Percentiles rank a stretch among this genome's conserved stretches.
These are phyloP conservation scores for Bufotes viridis DNA, from an alignment of 2,797 vertebrate genomes.

Conservation along the genomic window DNA sequence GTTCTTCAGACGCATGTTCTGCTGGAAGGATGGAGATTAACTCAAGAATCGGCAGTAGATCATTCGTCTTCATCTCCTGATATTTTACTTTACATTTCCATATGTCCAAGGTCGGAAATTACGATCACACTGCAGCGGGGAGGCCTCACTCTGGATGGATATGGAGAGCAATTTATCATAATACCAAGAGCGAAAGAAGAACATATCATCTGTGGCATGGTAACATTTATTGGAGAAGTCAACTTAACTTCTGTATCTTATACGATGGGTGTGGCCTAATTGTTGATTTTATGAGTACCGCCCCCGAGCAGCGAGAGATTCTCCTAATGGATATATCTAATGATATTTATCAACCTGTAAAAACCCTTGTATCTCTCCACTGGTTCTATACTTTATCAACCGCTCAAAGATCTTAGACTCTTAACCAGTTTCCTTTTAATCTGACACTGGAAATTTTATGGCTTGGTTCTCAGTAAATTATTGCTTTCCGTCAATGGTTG, in stretches of 20 bases:
- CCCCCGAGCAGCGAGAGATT: neutral
- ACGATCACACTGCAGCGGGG: slow-evolving; percentile 14
- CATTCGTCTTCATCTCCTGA: slow-evolving; percentile 42
- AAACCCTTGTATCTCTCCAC: neutral
- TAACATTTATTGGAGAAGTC: neutral
- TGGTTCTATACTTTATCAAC: neutral
- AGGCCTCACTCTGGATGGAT: neutral
- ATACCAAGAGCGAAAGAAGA: neutral
- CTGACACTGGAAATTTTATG: no score
- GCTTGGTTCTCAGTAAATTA: neutral
- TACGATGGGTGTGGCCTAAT: neutral
- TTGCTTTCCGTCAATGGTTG: no score
- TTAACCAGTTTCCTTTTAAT: neutral
- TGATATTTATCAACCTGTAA: neutral
- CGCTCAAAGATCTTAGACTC: neutral
- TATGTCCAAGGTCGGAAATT: slow-evolving; percentile 25
- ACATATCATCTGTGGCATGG: neutral
- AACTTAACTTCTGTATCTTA: neutral
- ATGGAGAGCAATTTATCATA: neutral
- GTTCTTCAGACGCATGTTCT: slow-evolving; percentile 37
- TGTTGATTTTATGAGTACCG: neutral
- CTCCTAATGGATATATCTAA: neutral
- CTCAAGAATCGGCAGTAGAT: slow-evolving; percentile 14
- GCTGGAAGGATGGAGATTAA: slow-evolving; percentile 30
- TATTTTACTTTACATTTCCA: slow-evolving; percentile 26